Evolutionary conservation across 1,140 invertebrate species (phyloP).

Genomic region (Pachypsylla venusta): DNA sequence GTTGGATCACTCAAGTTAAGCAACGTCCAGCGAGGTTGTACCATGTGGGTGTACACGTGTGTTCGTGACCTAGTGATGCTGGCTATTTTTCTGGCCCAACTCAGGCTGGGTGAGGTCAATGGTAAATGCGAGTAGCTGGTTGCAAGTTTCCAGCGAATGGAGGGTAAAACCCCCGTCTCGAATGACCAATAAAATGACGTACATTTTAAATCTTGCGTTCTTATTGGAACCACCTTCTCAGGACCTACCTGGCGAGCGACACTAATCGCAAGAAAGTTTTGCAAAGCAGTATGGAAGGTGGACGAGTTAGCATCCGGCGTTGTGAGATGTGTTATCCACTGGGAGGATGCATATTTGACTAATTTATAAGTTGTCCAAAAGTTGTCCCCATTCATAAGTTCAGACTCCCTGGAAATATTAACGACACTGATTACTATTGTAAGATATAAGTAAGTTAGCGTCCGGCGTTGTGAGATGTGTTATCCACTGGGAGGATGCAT

Average conservation of each 20-base stretch:
- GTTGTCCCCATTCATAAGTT: conserved; percentile 32
- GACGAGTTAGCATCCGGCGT: conserved; percentile 54
- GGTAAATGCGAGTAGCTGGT: too few species aligned
- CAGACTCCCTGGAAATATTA: conserved; percentile 45
- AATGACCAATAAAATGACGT: too few species aligned
- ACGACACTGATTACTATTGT: neutral
- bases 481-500: conserved; percentile 43
- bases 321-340: conserved; percentile 54
- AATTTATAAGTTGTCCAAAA: conserved; percentile 24
- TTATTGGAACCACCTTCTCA: too few species aligned
- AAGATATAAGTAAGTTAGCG: conserved; percentile 39
- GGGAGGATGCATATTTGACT: conserved; percentile 33
- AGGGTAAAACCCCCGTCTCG: too few species aligned
- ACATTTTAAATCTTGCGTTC: too few species aligned
- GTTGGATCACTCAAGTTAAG: too few species aligned
- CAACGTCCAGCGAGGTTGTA: too few species aligned
- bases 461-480: conserved; percentile 51
- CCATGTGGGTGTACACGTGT: too few species aligned
- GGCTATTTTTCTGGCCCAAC: too few species aligned
- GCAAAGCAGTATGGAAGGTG: conserved; percentile 51
- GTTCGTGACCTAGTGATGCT: too few species aligned
- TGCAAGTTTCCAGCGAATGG: too few species aligned
- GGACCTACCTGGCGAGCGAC: conserved; percentile 28
- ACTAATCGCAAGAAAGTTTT: conserved; percentile 45
- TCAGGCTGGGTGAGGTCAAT: too few species aligned